Evolutionary conservation across 2,797 vertebrate genomes (phyloP).

Genomic region (Peromyscus melanophrys): DNA sequence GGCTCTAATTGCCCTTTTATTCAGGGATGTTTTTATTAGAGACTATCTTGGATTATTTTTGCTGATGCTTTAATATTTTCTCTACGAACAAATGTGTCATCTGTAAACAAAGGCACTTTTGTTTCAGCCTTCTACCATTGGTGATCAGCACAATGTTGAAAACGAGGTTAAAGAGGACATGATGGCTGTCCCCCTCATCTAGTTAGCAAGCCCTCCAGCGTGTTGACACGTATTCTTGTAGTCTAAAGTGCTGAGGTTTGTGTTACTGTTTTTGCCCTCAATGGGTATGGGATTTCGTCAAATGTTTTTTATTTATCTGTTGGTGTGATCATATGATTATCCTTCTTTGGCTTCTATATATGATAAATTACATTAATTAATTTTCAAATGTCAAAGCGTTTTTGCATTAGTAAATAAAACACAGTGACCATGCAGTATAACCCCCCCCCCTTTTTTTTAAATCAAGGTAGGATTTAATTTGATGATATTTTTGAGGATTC

Average conservation of each 20-base stretch:
- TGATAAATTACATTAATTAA: neutral
- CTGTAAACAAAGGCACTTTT: neutral
- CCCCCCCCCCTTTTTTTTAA: no score
- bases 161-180: neutral
- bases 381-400: neutral
- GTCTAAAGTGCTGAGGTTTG: neutral
- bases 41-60: neutral
- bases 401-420: neutral
- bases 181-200: neutral
- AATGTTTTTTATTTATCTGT: neutral
- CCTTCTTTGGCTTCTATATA: neutral
- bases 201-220: neutral
- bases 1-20: neutral
- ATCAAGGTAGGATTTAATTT: neutral
- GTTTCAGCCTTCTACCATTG: neutral
- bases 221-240: neutral
- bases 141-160: neutral
- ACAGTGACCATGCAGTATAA: neutral
- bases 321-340: neutral
- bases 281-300: neutral
- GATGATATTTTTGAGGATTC: neutral
- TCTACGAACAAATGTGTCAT: neutral
- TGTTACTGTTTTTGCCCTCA: neutral
- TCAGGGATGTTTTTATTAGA: neutral
- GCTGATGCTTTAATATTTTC: neutral